Evolutionary conservation across 1,140 invertebrate species (phyloP), one percentile per base, ranked within the genome.

Genomic region (Cecropterus lyciades): DNA sequence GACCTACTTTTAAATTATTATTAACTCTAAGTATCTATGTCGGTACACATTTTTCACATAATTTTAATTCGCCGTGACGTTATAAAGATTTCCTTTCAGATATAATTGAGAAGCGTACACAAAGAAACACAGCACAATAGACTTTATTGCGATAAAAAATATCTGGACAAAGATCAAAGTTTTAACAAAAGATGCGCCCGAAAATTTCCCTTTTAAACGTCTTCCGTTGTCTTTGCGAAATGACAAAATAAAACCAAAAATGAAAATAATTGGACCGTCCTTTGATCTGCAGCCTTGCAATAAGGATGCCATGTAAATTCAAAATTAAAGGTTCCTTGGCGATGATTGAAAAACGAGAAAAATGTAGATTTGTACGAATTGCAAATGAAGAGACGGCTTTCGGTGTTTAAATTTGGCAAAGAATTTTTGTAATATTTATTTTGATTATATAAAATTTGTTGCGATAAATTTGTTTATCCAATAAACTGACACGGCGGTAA

Each of bases 101-200:
- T 45, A 60, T 37, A 49, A 60, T 60, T 59, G 56, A 49, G 43
- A 49, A 60, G 57, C 57, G 57, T 40, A 16, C 45, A 33, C 57
- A 60, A 60, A 60, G 57, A 48, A 40, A 14, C 57, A 15, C 15
- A 49, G 16, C 14, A 60, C 57, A 60, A 60, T 60, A 6, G 57
- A 24, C 30, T 49, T 51, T 24, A 51, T 62, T 62, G 33, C 59
- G 59, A 62, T 62, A 62, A 62, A 62, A 60, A 62, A 62, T 62
- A 62, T 62, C 59, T 62, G 46, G 46, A 51, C 46, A 27, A 51
- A 51, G 59, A 51, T 62, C 59, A 62, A 62, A 62, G 46, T 62
- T 62, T 51, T n/a, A 62, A 62, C 59, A 62, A 62, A 62, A 62
- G 59, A 62, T 51, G 59, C 59, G 45, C 4, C 15, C 59, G 14